phyloP scores from a whole-genome alignment of 2,797 vertebrate genomes.

The Acomys russatus region DNA sequence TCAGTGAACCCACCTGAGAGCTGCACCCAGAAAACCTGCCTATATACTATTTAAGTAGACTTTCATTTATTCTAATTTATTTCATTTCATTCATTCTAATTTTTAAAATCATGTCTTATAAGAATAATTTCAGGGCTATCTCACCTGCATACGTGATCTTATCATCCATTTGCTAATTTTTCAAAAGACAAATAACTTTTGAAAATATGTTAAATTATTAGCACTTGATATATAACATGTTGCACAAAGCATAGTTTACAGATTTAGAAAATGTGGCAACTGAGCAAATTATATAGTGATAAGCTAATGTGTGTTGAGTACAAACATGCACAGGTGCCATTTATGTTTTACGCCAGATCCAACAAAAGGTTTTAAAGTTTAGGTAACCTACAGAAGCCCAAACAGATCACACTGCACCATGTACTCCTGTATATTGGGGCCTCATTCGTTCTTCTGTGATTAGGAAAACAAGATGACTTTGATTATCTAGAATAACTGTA shows the following conservation, averaged over 20 bases:
- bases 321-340: conserved; percentile 1
- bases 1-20: too few species aligned
- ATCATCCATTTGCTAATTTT: conserved; percentile 64
- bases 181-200: conserved; percentile 63
- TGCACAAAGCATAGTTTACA: conserved; percentile 55
- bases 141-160: conserved; percentile 12
- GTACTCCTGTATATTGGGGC: not conserved
- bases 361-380: conserved; percentile 3
- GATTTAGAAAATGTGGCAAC: conserved; percentile 71
- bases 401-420: not conserved
- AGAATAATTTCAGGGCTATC: conserved; percentile 27
- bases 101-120: conserved; percentile 47
- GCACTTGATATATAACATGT: conserved; percentile 54
- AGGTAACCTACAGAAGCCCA: not conserved
- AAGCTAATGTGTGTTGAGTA: conserved; percentile 51
- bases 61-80: conserved; percentile 18
- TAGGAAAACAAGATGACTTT: not conserved
- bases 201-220: conserved; percentile 75
- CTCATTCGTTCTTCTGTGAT: not conserved
- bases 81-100: conserved; percentile 29
- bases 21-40: not conserved
- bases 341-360: not conserved
- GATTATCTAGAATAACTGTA: not conserved
- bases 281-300: conserved; percentile 77
- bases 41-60: too few species aligned